These are phyloP conservation scores for Drosophila neotestacea DNA, from an alignment of 2,888 invertebrate genomes.

Conservation along the genomic window DNA sequence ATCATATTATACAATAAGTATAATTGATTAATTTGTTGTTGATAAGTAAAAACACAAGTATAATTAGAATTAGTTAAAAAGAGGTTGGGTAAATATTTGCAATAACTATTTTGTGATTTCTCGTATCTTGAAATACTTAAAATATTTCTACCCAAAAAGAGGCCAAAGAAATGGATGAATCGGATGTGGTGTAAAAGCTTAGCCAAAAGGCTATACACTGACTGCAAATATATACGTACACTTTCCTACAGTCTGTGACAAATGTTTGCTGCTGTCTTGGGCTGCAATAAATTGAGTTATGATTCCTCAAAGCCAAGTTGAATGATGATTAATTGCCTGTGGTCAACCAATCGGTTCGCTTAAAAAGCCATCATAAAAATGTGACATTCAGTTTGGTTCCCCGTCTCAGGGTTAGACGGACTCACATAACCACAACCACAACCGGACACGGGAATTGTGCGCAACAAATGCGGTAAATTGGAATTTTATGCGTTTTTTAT, in stretches of 20 bases:
- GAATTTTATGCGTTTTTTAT: conserved; percentile 83
- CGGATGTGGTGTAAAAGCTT: no score
- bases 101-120: no score
- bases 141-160: conserved; percentile 90
- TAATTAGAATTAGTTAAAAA: no score
- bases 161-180: conserved; percentile 87
- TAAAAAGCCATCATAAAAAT: conserved; percentile 73
- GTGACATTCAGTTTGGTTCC: conserved; percentile 48
- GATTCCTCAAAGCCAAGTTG: conserved; percentile 24
- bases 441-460: conserved; percentile 42
- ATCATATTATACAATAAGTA: no score
- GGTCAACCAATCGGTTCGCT: conserved; percentile 52
- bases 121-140: no score
- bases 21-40: no score
- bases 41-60: no score
- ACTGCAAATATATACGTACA: background rate
- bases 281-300: conserved; percentile 54
- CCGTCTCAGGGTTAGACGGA: conserved; percentile 5
- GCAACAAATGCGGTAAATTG: conserved; percentile 83
- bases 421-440: conserved; percentile 6
- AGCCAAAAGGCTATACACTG: background rate
- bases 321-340: conserved; percentile 56
- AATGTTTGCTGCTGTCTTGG: conserved; percentile 20
- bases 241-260: conserved; percentile 3
- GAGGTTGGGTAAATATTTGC: no score